Base-by-base conservation (phyloP, 2,113 vertebrate species). In the Hyaena hyaena region DNA sequence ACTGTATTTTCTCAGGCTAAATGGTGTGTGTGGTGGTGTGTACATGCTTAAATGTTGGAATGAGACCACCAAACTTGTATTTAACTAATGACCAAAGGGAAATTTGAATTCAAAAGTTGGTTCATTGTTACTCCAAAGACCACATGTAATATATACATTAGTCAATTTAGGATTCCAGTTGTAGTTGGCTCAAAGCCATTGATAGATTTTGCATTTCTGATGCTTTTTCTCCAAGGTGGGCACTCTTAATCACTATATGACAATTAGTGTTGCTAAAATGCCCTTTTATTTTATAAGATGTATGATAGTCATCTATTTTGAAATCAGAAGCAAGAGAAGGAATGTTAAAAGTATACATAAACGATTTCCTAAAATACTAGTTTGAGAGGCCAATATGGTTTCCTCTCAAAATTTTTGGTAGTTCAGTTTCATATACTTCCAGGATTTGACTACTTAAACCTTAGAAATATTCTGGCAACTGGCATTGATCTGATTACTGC, bases 121-220 rank as follows among this genome's bases (percentile, higher is more conserved):
- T 93, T 95, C n/a, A 17, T 95, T 93, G 28, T 80, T 55, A 77
- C 48, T 88, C 53, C 93, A 73, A 82, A 97, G 73, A 74, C 24
- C 71, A 26, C 39, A 28, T 69, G 0, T n/a, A 21, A 82, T 76
- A 31, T 71, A 82, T 76, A 31, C 48, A 43, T 88, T 48, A 45
- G 50, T 85, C 66, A 68, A 63, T 43, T 93, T 61, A 71, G 86
- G 45, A 53, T 95, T 77, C 35, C 50, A 48, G 24, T 33, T 90
- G 50, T 84, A 71, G 45, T 61, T 90, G 87, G 24, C 69, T 65
- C 48, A 85, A 33, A 88, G 77, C 43, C 7, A 0, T 45, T 90
- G 79, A 69, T 35, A 90, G 53, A 76, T 69, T 87, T 71, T 93
- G 7, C 81, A 9, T 87, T 93, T 96, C 89, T 82, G 45, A 33